Evolutionary conservation across 2,797 vertebrate genomes (phyloP).

Genomic region (Dendrocincla fuliginosa): DNA sequence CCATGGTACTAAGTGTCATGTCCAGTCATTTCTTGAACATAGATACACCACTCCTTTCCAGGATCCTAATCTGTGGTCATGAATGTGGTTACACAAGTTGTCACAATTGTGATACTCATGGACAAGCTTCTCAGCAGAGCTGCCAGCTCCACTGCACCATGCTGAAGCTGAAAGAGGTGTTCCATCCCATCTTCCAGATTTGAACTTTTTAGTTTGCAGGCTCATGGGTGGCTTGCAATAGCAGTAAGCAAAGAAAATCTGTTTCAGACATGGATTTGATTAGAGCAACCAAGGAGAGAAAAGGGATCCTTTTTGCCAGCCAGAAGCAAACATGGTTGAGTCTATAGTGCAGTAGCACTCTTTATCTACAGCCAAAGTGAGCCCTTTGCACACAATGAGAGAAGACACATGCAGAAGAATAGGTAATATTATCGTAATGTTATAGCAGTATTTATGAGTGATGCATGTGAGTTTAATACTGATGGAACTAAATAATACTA

Average conservation of each 20-base stretch:
- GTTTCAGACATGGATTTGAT: background rate
- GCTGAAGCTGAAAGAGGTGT: background rate
- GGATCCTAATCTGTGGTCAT: background rate
- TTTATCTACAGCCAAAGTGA: background rate
- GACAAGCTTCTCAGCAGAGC: background rate
- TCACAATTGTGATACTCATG: background rate
- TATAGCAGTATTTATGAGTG: background rate
- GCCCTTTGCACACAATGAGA: background rate
- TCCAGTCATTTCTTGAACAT: background rate
- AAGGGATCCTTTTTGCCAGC: background rate
- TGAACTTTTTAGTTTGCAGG: background rate
- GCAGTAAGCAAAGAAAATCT: background rate
- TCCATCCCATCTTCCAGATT: rapidly evolving
- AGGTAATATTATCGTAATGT: rapidly evolving
- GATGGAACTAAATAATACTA: background rate
- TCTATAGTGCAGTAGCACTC: background rate
- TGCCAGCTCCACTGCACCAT: background rate
- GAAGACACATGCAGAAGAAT: background rate
- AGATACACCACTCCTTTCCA: background rate
- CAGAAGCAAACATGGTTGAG: background rate
- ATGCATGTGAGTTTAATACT: background rate
- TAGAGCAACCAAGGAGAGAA: background rate
- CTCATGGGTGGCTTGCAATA: background rate
- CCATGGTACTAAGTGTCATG: background rate
- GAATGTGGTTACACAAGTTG: background rate